phyloP scores from a whole-genome alignment of 2,113 vertebrate species.

The Equus quagga region DNA sequence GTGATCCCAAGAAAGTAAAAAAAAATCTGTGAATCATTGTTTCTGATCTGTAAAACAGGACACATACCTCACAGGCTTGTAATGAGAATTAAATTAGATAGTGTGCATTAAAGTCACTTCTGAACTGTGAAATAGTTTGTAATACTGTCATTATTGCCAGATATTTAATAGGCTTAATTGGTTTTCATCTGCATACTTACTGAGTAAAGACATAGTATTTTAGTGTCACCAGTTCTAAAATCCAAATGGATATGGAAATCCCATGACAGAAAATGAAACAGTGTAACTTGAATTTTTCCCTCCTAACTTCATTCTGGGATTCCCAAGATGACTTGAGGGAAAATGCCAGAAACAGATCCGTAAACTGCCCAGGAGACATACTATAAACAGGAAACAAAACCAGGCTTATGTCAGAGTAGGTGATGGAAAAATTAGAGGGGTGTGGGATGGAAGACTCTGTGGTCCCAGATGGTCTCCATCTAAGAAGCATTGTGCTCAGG shows the following conservation, averaged over 20 bases:
- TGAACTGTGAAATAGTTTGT: background rate
- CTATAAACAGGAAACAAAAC: constrained; percentile 49
- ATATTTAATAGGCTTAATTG: background rate
- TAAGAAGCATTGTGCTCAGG: background rate
- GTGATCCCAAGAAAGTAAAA: background rate
- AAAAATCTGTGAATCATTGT: background rate
- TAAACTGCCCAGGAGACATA: constrained; percentile 57
- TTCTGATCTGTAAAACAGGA: constrained; percentile 21
- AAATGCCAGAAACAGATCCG: constrained; percentile 64
- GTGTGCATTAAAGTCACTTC: background rate
- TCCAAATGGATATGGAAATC: constrained; percentile 18
- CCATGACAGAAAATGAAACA: constrained; percentile 49
- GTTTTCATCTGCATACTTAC: background rate
- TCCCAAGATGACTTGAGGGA: constrained; percentile 40
- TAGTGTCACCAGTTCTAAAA: background rate
- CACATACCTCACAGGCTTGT: background rate
- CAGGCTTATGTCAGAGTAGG: constrained; percentile 62
- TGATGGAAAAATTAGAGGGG: constrained; percentile 40
- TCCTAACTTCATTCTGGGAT: constrained; percentile 25
- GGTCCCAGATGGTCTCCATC: constrained; percentile 44
- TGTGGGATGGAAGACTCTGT: background rate
- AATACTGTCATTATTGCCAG: background rate
- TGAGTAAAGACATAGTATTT: constrained; percentile 24
- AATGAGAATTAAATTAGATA: constrained; percentile 8
- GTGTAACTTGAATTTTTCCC: background rate